A percentile compares a stretch with the other conserved stretches of the same genome.
Evolutionary conservation across 2,888 invertebrate genomes (phyloP).

Genomic region (Philereme vetulata): DNA sequence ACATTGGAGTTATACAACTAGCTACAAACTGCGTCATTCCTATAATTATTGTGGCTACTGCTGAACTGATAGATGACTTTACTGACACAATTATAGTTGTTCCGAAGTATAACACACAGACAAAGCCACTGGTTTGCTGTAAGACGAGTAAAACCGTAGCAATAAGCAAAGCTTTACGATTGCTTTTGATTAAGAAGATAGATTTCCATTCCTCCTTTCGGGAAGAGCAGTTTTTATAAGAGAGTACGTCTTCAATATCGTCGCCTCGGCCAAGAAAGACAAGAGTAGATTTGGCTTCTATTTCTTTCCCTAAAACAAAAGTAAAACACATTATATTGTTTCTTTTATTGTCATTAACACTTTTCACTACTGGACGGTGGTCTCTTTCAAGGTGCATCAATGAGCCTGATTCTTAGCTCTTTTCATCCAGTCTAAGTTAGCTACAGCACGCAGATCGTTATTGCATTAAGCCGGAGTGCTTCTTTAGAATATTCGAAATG

Average conservation of each 20-base stretch:
- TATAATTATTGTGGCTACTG: conserved; percentile 57
- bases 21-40: conserved; percentile 51
- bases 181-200: conserved; percentile 37
- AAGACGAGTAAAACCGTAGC: conserved; percentile 23
- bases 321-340: no score
- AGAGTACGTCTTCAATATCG: not conserved
- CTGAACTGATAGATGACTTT: conserved; percentile 48
- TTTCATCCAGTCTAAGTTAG: no score
- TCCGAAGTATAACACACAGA: conserved; percentile 49
- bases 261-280: not conserved
- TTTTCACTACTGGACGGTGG: no score
- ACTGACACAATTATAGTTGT: conserved; percentile 56
- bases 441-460: no score
- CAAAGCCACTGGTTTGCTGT: conserved; percentile 54
- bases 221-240: not conserved
- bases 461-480: no score
- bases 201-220: not conserved
- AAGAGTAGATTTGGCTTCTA: conserved; percentile 37
- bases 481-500: no score
- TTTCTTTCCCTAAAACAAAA: conserved; percentile 42
- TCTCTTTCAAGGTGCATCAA: no score
- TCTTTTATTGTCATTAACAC: no score
- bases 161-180: conserved; percentile 53
- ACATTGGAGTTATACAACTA: conserved; percentile 50
- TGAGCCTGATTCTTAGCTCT: no score